Percentiles rank a stretch among this genome's conserved stretches.
These are phyloP conservation scores for Scaptodrosophila latifasciaeformis DNA, from an alignment of 2,888 invertebrate species.

Conservation along the genomic window DNA sequence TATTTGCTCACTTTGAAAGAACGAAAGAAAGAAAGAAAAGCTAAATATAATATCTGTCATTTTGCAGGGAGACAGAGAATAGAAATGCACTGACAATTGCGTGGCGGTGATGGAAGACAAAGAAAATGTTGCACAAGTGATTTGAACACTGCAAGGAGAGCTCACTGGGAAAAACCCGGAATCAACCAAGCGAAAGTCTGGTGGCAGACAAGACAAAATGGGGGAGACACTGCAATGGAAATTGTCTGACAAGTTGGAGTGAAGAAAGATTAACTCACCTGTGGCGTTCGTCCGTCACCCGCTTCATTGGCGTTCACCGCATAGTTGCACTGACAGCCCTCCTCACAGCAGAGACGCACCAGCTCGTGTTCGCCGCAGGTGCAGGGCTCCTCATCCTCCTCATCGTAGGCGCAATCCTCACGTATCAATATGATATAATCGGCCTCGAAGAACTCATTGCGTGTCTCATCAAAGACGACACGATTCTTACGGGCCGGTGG, in stretches of 20 bases:
- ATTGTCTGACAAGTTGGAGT: no score
- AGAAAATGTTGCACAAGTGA: no score
- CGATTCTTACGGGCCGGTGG: constrained; percentile 83
- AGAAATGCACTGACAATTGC: no score
- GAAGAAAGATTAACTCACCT: constrained; percentile 63
- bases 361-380: constrained; percentile 84
- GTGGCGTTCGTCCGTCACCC: constrained; percentile 67
- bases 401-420: constrained; percentile 90
- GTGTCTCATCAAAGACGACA: constrained; percentile 91
- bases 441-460: constrained; percentile 93
- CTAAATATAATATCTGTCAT: no score
- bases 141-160: no score
- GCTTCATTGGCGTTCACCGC: constrained; percentile 57
- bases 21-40: no score
- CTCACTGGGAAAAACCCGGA: no score
- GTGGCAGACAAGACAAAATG: no score
- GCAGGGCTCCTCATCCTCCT: constrained; percentile 85
- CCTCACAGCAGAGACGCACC: constrained; percentile 80
- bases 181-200: no score
- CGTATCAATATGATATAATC: constrained; percentile 93
- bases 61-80: no score
- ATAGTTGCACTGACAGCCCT: constrained; percentile 80
- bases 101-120: background rate
- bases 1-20: no score
- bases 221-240: no score